Conservation (phyloP, 1,140 invertebrate genomes). For the Rhopalosiphum maidis region DNA sequence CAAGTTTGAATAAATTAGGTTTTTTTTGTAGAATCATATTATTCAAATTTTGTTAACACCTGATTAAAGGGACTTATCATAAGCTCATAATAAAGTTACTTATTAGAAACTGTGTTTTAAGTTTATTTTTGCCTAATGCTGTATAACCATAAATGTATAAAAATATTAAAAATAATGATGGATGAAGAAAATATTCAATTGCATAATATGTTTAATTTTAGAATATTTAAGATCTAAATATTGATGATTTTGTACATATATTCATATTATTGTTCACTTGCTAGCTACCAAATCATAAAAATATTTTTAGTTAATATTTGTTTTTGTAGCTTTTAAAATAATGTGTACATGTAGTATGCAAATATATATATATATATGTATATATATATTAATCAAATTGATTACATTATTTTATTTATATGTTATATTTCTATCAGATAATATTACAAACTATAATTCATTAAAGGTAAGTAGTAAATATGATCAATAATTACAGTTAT, state of each 20-base stretch:
- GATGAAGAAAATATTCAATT: neutral
- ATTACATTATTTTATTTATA: neutral
- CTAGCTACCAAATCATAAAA: neutral
- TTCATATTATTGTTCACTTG: neutral
- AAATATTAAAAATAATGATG: neutral
- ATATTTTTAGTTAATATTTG: neutral
- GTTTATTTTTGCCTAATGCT: neutral
- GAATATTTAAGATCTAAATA: neutral
- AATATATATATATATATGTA: neutral
- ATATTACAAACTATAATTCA: neutral
- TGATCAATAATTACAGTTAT: neutral
- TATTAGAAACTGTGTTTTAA: neutral
- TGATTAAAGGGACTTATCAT: neutral
- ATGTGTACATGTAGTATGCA: neutral
- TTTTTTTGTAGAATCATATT: conserved; percentile 39
- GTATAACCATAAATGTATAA: neutral
- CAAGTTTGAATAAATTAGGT: conserved; percentile 12
- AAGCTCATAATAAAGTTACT: neutral
- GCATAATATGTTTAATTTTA: neutral
- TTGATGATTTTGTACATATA: neutral
- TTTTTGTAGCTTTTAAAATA: neutral
- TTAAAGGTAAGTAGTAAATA: neutral
- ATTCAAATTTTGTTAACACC: neutral
- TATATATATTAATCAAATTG: neutral
- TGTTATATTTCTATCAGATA: neutral